Base-by-base conservation (phyloP, 2,888 invertebrate genomes). In the Phasia obesa region DNA sequence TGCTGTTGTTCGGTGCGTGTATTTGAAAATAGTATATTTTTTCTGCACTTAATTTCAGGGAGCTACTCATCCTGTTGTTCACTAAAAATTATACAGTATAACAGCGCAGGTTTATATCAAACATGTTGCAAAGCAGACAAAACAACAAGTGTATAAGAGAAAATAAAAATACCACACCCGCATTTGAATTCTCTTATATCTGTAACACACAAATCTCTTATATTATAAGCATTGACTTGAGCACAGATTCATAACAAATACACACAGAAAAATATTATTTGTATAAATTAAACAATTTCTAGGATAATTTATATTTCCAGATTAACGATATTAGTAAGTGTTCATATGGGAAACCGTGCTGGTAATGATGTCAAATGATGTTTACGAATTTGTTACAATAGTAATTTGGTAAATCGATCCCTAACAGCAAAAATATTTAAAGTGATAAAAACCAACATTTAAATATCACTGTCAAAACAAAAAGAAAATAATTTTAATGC, bases 131-230 rank as follows among this genome's bases (percentile, higher is more conserved):
- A 11, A 7, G 31, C 31, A 4, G 9, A 27, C 15, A 42, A 59
- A 15, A 19, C 17, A 60, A 53, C 13, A 69, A 35, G 3, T 15
- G 31, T 69, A 60, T 77, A 62, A 77, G 69, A 51, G 73, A 35
- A 69, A 7, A 4, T 27, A n/a, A 7, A 59, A 77, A 69, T 77
- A 77, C 76, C 76, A 77, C 76, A 77, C 76, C 76, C 76, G 76
- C 76, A 77, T 62, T 77, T 25, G 0, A 6, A 31, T 15, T 23
- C 64, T 57, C 57, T 74, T 55, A 62, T 62, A 74, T 5, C 13
- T 27, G 11, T 19, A 9, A 21, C 13, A 15, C 2, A 13, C 17
- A 21, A 42, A 19, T 13, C 67, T 70, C 11, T 70, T 42, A 42
- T 42, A n/a, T 15, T 15, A n/a, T n/a, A 13, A 38, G 15, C 15